Evolutionary conservation across 2,797 vertebrate genomes (phyloP), one percentile per base, ranked within the genome.

Genomic region (Lycodopsis pacificus): DNA sequence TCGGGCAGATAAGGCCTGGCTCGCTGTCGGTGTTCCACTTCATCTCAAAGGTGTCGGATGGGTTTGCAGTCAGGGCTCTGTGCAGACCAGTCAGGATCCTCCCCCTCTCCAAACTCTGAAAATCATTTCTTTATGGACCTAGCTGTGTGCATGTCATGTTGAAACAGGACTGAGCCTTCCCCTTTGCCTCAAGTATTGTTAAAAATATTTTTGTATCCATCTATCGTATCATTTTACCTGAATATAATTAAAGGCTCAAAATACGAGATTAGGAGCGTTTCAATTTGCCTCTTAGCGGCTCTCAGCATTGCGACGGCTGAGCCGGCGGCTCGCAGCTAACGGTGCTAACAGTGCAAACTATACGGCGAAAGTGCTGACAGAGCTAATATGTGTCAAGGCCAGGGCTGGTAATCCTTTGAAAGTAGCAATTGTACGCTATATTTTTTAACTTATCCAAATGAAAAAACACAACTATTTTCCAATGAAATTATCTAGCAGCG

Each of bases 71-170:
- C 65, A 51, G 62, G 11, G 25, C 46, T 76, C 32, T 51, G n/a
- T 34, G 53, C 32, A 34, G 44, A 69, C 58, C 32, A 36, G 34
- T 25, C 27, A 38, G n/a, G 14, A 11, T 51, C 25, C 15, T 68
- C 70, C 42, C 36, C 27, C 3, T 36, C 3, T 36, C 14, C 9
- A 42, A 56, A 63, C 40, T 68, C n/a, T 20, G 46, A 66, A 71
- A 72, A 81, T 32, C 2, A 49, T 62, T 42, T 74, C 9, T 71
- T 51, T 64, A 48, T 65, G 36, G 25, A 25, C 5, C 25, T 22
- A 2, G 10, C 71, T 65, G 14, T 80, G 2, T 32, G 27, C 30
- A 65, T 2, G 20, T 42, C 25, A 32, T 70, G 25, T 19, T 49
- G 17, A 67, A 66, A 53, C 40, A 58, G n/a, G 46, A 67, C 30